These are phyloP conservation scores for Bombus turneri DNA, from an alignment of 1,140 invertebrate genomes.

Conservation along the genomic window DNA sequence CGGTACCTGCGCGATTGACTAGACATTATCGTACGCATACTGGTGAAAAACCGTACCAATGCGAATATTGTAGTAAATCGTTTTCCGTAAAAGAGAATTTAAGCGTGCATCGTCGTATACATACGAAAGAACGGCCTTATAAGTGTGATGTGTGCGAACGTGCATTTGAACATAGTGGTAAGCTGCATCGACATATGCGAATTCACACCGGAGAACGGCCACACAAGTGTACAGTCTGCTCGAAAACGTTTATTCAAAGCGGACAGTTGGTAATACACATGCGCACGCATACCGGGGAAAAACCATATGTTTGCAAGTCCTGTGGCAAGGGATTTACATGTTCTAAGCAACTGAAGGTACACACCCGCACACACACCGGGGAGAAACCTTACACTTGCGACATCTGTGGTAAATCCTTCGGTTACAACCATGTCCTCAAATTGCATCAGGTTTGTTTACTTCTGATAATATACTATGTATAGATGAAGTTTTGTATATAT, in stretches of 20 bases:
- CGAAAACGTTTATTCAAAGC: constrained; percentile 95
- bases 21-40: constrained; percentile 96
- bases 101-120: constrained; percentile 94
- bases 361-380: constrained; percentile 93
- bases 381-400: constrained; percentile 90
- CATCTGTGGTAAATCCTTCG: constrained; percentile 92
- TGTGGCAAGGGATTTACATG: constrained; percentile 95
- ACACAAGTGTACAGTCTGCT: constrained; percentile 96
- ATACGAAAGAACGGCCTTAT: constrained; percentile 93
- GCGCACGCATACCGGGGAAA: constrained; percentile 94
- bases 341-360: constrained; percentile 94
- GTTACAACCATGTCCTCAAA: constrained; percentile 94
- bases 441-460: constrained; percentile 85
- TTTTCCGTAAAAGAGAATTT: constrained; percentile 96
- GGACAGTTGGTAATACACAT: constrained; percentile 93
- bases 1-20: constrained; percentile 94
- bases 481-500: not conserved
- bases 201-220: constrained; percentile 96
- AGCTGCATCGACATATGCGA: constrained; percentile 95
- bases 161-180: constrained; percentile 96
- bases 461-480: no score
- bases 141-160: constrained; percentile 95
- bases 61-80: constrained; percentile 95
- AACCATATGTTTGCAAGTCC: constrained; percentile 94
- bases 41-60: constrained; percentile 92